A percentile compares a stretch with the other conserved stretches of the same genome.
phyloP scores from a whole-genome alignment of 2,797 vertebrate species.

The Notolepis coatsorum region DNA sequence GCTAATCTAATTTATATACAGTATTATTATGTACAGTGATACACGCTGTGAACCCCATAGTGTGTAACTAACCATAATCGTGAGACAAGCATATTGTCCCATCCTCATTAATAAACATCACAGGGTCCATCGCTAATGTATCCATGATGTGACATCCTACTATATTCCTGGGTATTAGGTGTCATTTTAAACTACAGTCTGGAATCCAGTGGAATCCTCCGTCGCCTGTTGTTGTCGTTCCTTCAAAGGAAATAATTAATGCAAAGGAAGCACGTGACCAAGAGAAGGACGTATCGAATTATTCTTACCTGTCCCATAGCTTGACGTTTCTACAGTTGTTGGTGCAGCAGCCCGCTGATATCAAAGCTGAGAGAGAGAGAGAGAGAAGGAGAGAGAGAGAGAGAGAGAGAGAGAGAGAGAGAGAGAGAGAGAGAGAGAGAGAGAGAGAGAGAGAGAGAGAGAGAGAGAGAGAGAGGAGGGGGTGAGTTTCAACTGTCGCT shows the following conservation, averaged over 20 bases:
- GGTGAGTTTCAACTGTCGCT: slow-evolving; percentile 46
- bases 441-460: background rate
- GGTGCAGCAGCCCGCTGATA: slow-evolving; percentile 84
- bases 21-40: too few species aligned
- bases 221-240: slow-evolving; percentile 21
- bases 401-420: slow-evolving; percentile 20
- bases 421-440: slow-evolving; percentile 20
- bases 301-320: slow-evolving; percentile 84
- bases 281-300: slow-evolving; percentile 14
- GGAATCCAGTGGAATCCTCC: too few species aligned
- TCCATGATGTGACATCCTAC: too few species aligned
- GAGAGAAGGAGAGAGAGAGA: slow-evolving; percentile 6
- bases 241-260: slow-evolving; percentile 46
- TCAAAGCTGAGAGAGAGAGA: slow-evolving; percentile 75
- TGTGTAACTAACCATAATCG: too few species aligned
- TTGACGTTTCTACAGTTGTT: slow-evolving; percentile 86
- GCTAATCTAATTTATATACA: too few species aligned
- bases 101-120: too few species aligned
- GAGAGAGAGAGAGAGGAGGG: slow-evolving; percentile 28
- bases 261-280: slow-evolving; percentile 15
- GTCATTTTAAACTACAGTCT: too few species aligned
- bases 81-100: too few species aligned
- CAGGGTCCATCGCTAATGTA: too few species aligned
- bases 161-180: too few species aligned
- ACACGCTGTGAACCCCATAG: too few species aligned